These are phyloP conservation scores for Nomada hirtipes DNA, from an alignment of 2,888 invertebrate genomes.

Conservation along the genomic window DNA sequence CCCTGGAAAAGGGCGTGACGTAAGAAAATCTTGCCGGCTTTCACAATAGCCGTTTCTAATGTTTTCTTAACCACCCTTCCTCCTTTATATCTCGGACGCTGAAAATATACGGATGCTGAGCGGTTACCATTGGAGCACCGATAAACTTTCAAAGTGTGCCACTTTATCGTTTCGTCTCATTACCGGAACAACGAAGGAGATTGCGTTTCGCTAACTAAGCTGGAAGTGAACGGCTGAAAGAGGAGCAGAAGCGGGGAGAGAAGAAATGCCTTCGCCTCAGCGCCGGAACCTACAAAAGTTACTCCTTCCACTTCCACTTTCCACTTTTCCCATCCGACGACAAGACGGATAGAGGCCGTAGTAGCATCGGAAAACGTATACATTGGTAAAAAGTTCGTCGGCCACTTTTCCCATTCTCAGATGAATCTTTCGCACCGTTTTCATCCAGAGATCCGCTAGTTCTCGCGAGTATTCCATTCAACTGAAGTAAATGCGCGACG, in stretches of 20 bases:
- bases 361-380: conserved; percentile 62
- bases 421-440: conserved; percentile 55
- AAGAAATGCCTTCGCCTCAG: conserved; percentile 26
- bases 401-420: conserved; percentile 54
- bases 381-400: conserved; percentile 62
- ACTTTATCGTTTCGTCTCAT: conserved; percentile 79
- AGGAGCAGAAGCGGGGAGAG: not conserved
- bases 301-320: conserved; percentile 28
- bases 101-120: conserved; percentile 43
- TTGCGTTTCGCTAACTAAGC: conserved; percentile 72
- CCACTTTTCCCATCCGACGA: conserved; percentile 43
- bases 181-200: conserved; percentile 74
- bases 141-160: conserved; percentile 77
- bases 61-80: not conserved
- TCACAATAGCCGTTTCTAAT: conserved; percentile 55
- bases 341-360: conserved; percentile 59
- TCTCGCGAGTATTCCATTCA: conserved; percentile 20
- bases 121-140: conserved; percentile 60
- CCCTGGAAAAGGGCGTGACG: conserved; percentile 67
- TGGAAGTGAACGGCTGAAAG: conserved; percentile 31
- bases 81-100: conserved; percentile 3
- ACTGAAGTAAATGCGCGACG: conserved; percentile 11
- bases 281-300: conserved; percentile 45
- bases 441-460: conserved; percentile 8
- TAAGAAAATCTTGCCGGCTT: conserved; percentile 70